phyloP scores from a whole-genome alignment of 2,113 vertebrate genomes.

The Sus scrofa region DNA sequence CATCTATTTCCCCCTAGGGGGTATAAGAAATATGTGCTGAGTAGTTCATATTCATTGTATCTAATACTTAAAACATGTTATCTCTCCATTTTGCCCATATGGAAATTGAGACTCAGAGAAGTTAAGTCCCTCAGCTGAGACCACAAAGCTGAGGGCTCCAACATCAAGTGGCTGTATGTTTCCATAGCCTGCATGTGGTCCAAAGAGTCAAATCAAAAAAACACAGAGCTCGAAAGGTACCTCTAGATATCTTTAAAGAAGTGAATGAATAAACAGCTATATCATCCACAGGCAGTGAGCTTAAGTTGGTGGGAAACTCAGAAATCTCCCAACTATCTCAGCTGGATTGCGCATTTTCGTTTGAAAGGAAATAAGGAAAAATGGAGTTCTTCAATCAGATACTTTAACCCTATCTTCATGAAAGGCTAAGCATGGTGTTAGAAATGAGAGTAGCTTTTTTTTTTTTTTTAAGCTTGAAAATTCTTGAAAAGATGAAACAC shows the following conservation, averaged over 20 bases:
- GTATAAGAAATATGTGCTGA: neutral
- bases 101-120: neutral
- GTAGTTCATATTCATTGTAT: neutral
- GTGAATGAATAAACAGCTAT: neutral
- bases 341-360: neutral
- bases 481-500: neutral
- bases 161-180: neutral
- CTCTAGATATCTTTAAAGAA: neutral
- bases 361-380: constrained; percentile 33
- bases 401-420: constrained; percentile 18
- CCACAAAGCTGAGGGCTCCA: neutral
- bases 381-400: neutral
- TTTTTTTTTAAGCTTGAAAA: neutral
- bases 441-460: neutral
- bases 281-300: neutral
- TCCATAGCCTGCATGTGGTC: neutral
- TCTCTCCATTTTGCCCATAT: neutral
- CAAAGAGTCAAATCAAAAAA: neutral
- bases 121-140: neutral
- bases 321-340: neutral
- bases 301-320: neutral
- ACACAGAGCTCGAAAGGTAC: neutral
- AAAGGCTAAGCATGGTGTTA: neutral
- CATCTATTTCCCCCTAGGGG: neutral
- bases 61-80: neutral